Evolutionary conservation across 2,113 vertebrate genomes (phyloP).

Genomic region (Dromaius novaehollandiae): DNA sequence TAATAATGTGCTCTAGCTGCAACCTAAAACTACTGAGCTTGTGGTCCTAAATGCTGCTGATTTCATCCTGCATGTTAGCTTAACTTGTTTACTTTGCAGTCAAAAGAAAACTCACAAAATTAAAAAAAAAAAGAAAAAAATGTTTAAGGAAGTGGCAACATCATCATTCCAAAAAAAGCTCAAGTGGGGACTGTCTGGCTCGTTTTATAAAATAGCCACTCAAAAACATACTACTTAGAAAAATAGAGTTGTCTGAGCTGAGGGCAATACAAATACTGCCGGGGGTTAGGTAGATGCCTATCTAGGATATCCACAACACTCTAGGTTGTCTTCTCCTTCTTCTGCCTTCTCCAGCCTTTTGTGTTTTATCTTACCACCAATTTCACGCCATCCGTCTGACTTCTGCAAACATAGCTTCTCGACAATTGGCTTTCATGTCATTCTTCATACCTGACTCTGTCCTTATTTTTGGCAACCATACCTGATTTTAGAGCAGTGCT

Average conservation of each 20-base stretch:
- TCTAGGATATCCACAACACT: not conserved
- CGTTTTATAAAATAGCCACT: not conserved
- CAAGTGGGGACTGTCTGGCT: not conserved
- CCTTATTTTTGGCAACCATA: not conserved
- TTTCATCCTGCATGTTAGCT: slow-evolving; percentile 1
- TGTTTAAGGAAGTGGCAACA: not conserved
- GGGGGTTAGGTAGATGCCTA: not conserved
- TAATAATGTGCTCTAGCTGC: not conserved
- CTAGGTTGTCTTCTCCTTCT: not conserved
- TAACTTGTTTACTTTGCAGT: slow-evolving; percentile 16
- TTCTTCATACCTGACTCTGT: not conserved
- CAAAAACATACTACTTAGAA: not conserved
- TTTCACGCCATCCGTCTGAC: not conserved
- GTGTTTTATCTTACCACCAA: not conserved
- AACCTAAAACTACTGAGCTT: not conserved
- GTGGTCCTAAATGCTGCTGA: not conserved
- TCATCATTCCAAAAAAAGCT: slow-evolving; percentile 12
- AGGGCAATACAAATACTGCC: not conserved
- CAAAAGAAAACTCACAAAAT: not conserved
- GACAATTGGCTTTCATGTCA: not conserved
- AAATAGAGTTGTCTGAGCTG: not conserved
- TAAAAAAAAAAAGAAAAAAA: not conserved
- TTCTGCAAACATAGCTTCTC: not conserved
- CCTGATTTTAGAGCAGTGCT: not conserved
- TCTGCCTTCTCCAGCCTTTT: not conserved